phyloP scores from a whole-genome alignment of 1,140 invertebrate species.

The Lepidostoma basale region DNA sequence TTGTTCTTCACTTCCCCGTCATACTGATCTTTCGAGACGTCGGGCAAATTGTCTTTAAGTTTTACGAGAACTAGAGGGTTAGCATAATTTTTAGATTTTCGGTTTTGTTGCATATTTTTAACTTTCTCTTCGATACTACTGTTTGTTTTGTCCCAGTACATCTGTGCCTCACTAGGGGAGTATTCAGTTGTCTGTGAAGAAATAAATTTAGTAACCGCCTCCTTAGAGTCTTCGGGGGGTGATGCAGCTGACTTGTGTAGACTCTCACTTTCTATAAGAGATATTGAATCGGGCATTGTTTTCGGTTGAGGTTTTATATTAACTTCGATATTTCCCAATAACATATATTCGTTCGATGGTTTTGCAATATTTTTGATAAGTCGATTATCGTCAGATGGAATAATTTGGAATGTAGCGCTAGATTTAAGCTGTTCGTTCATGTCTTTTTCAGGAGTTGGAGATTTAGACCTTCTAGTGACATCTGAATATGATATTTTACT shows the following conservation, averaged over 20 bases:
- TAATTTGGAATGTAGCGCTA: slow-evolving; percentile 39
- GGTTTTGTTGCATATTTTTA: slow-evolving; percentile 60
- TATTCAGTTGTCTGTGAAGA: slow-evolving; percentile 50
- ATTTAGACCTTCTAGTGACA: slow-evolving; percentile 59
- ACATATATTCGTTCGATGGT: slow-evolving; percentile 30
- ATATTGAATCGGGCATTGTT: slow-evolving; percentile 5
- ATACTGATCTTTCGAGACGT: slow-evolving; percentile 62
- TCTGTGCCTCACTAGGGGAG: slow-evolving; percentile 55
- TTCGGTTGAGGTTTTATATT: slow-evolving; percentile 30
- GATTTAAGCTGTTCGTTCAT: not conserved
- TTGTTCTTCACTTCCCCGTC: slow-evolving; percentile 62
- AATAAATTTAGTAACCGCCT: slow-evolving; percentile 41
- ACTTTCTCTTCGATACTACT: slow-evolving; percentile 61
- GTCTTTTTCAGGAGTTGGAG: slow-evolving; percentile 50
- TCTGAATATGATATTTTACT: slow-evolving; percentile 57
- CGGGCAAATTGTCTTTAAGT: slow-evolving; percentile 60
- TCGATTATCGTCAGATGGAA: slow-evolving; percentile 46
- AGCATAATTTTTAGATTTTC: slow-evolving; percentile 58
- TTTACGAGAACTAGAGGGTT: slow-evolving; percentile 67
- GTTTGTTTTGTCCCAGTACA: slow-evolving; percentile 56
- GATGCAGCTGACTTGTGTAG: not conserved
- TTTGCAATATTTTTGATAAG: slow-evolving; percentile 48
- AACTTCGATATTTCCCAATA: slow-evolving; percentile 39
- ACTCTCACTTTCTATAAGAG: slow-evolving; percentile 32
- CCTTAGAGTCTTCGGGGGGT: not conserved